Evolutionary conservation across 2,888 invertebrate genomes (phyloP).

Genomic region (Campoplex nolae): DNA sequence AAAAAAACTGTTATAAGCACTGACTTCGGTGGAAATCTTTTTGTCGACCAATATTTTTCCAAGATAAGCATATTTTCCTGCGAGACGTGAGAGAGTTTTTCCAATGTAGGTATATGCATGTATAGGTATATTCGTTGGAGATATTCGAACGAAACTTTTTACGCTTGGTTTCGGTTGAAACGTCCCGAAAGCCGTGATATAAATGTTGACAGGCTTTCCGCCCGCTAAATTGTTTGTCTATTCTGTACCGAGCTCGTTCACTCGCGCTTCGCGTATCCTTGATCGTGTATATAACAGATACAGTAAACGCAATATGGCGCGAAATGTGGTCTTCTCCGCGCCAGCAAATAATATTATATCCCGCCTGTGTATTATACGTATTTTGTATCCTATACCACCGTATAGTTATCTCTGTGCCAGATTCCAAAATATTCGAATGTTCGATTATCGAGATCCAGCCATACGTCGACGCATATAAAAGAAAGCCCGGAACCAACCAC

Average conservation of each 20-base stretch:
- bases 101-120: constrained; percentile 16
- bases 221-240: constrained; percentile 71
- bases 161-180: constrained; percentile 68
- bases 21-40: constrained; percentile 26
- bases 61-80: constrained; percentile 78
- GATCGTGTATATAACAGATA: constrained; percentile 35
- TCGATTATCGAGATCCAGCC: constrained; percentile 40
- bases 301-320: constrained; percentile 50
- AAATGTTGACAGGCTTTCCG: constrained; percentile 71
- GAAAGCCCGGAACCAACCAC: neutral
- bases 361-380: constrained; percentile 49
- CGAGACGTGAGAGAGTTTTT: constrained; percentile 44
- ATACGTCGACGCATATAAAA: constrained; percentile 28
- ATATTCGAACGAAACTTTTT: constrained; percentile 72
- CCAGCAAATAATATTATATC: constrained; percentile 63
- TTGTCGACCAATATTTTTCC: constrained; percentile 73
- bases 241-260: constrained; percentile 39
- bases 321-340: constrained; percentile 48
- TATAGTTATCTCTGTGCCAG: constrained; percentile 49
- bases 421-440: constrained; percentile 51
- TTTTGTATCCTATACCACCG: constrained; percentile 23
- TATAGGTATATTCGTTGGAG: constrained; percentile 18
- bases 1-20: constrained; percentile 3
- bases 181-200: constrained; percentile 73
- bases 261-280: constrained; percentile 40